A percentile compares a stretch with the other conserved stretches of the same genome.
Evolutionary conservation across 2,888 invertebrate genomes (phyloP).

Genomic region (Periphyllus acericola): DNA sequence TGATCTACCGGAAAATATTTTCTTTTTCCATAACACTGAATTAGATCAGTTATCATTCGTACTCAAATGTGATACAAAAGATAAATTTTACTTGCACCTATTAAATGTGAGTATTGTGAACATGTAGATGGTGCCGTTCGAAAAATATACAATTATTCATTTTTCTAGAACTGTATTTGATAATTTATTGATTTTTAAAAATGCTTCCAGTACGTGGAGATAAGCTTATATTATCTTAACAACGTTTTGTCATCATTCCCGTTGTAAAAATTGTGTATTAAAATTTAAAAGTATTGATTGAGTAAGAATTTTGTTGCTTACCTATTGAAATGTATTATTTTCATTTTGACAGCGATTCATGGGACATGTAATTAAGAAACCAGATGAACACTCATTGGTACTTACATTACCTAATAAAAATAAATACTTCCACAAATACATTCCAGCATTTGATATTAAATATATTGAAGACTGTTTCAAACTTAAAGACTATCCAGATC

Average conservation of each 20-base stretch:
- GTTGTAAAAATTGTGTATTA: background rate
- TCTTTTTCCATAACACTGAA: background rate
- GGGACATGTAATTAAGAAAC: background rate
- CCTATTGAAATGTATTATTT: background rate
- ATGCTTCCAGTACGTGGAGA: too few relatives aligned
- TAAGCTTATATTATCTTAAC: too few relatives aligned
- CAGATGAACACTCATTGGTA: slow-evolving; percentile 17
- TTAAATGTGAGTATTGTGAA: background rate
- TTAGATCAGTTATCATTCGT: background rate
- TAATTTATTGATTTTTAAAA: too few relatives aligned
- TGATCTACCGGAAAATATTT: background rate
- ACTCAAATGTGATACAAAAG: background rate
- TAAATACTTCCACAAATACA: background rate
- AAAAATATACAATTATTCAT: too few relatives aligned
- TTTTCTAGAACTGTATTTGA: too few relatives aligned
- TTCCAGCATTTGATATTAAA: slow-evolving; percentile 42
- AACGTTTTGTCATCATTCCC: too few relatives aligned
- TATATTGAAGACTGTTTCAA: slow-evolving; percentile 41
- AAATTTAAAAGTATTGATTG: background rate
- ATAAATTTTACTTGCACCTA: background rate
- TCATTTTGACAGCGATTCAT: background rate
- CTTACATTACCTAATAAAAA: background rate
- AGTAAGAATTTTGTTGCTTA: background rate
- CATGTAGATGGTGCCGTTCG: background rate
- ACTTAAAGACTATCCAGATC: slow-evolving; percentile 11